Base-by-base conservation (phyloP, 2,888 invertebrate genomes). In the Brachyptera risi region DNA sequence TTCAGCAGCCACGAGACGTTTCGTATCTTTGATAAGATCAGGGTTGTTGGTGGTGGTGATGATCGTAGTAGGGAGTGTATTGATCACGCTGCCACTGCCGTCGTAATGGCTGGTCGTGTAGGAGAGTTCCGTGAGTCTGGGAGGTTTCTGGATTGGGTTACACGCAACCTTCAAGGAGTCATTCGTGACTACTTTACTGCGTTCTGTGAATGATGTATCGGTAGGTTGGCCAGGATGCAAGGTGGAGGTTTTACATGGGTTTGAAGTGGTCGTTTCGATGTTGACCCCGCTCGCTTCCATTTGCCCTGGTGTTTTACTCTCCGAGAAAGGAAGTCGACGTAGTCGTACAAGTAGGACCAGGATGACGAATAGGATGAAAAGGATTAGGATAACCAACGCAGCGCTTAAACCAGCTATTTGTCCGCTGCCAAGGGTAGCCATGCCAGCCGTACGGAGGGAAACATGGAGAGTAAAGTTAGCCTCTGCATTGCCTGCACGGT, bases 391-490 rank as follows among this genome's bases (percentile, higher is more conserved):
- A 62, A 92, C 88, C 63, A 92, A 76, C 13, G 90, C 91, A 1
- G 90, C 91, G 68, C 90, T 90, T 59, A 93, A 78, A 40, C 92
- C 91, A 21, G 90, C 90, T 68, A 92, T 91, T 74, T 92, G 92
- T 7, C 91, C 89, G 66, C 87, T 88, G 51, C 89, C 91, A 62
- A 93, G 76, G 0, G 88, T 87, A 1, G 88, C 87, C 81, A 91
- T 88, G 56, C 91, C 90, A 26, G 87, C 88, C 49, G 89, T 82
- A 61, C 86, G 78, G 76, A 89, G 83, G 57, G 87, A 84, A 58
- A 94, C 89, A 71, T 89, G 88, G 40, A 94, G 79, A 37, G 93
- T 93, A 71, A 93, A 93, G 75, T 94, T 94, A 13, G 91, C 90
- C 77, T 92, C 92, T 31, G 89, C 88, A 70, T 84, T 88, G 21